phyloP scores from a whole-genome alignment of 2,797 vertebrate genomes.

The Hirundo rustica region DNA sequence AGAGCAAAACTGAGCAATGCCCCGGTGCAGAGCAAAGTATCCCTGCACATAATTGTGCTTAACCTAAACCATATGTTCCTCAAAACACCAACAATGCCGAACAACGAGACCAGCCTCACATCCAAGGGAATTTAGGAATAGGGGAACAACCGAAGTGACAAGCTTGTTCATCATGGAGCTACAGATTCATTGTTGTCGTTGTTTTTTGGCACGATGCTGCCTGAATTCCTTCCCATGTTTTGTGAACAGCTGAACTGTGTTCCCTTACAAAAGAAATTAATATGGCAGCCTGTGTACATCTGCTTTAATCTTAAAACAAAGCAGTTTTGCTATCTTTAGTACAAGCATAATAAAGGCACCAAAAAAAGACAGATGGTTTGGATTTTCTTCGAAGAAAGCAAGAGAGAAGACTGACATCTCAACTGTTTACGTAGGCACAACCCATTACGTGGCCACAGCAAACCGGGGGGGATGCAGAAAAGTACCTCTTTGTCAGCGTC shows the following conservation, averaged over 20 bases:
- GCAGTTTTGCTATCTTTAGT: conserved; percentile 51
- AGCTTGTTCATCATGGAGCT: background rate
- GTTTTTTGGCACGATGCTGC: background rate
- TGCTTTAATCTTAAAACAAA: conserved; percentile 75
- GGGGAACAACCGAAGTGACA: conserved; percentile 38
- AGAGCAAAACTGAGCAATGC: background rate
- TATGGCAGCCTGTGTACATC: conserved; percentile 62
- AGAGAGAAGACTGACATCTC: conserved; percentile 41
- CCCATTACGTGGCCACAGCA: background rate
- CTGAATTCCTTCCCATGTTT: conserved; percentile 53
- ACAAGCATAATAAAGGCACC: conserved; percentile 32
- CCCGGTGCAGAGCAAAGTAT: background rate
- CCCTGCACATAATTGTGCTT: rapidly evolving
- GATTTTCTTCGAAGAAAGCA: conserved; percentile 52
- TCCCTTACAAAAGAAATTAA: conserved; percentile 65
- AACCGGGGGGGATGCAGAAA: background rate
- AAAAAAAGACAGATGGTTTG: conserved; percentile 71
- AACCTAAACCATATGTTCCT: conserved; percentile 4
- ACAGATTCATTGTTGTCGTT: background rate
- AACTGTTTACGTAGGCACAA: conserved; percentile 42
- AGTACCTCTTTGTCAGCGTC: conserved; percentile 20
- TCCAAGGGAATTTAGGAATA: conserved; percentile 2
- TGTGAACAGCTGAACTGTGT: conserved; percentile 54
- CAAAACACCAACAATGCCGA: background rate
- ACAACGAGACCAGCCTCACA: background rate